A percentile compares a stretch with the other conserved stretches of the same genome.
Conservation (phyloP, 2,113 vertebrate genomes). For the Prochilodus magdalenae region DNA sequence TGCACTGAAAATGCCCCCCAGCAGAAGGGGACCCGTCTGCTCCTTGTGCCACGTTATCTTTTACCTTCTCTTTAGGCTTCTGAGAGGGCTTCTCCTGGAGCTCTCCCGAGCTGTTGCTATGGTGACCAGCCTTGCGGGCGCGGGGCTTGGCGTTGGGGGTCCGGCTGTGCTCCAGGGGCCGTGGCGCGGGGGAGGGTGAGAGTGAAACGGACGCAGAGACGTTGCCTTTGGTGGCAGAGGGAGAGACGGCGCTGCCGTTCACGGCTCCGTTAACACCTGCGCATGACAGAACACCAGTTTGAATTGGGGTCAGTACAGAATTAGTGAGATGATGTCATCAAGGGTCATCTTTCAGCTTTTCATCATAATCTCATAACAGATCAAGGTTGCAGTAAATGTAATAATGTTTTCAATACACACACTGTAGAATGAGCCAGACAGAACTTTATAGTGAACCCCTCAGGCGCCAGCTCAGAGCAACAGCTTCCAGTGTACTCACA, state of each 20-base stretch:
- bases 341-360: not conserved
- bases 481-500: slow-evolving; percentile 14
- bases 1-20: not conserved
- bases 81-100: slow-evolving; percentile 78
- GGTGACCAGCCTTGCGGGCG: slow-evolving; percentile 76
- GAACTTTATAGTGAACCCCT: not conserved
- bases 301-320: not conserved
- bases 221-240: slow-evolving; percentile 79
- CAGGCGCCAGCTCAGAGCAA: slow-evolving; percentile 23
- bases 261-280: slow-evolving; percentile 92
- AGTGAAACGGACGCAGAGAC: slow-evolving; percentile 78
- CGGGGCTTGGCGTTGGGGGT: slow-evolving; percentile 74
- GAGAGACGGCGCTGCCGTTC: slow-evolving; percentile 85
- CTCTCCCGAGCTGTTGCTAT: slow-evolving; percentile 81
- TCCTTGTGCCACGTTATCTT: slow-evolving; percentile 11
- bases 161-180: slow-evolving; percentile 79
- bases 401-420: not conserved
- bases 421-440: not conserved
- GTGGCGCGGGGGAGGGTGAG: slow-evolving; percentile 74
- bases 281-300: slow-evolving; percentile 43
- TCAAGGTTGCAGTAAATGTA: not conserved
- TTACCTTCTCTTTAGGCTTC: slow-evolving; percentile 95
- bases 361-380: not conserved
- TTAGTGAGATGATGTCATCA: slow-evolving; percentile 1
- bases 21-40: not conserved